These are phyloP conservation scores for Choristoneura rosaceana DNA, from an alignment of 2,888 invertebrate species.

Conservation along the genomic window DNA sequence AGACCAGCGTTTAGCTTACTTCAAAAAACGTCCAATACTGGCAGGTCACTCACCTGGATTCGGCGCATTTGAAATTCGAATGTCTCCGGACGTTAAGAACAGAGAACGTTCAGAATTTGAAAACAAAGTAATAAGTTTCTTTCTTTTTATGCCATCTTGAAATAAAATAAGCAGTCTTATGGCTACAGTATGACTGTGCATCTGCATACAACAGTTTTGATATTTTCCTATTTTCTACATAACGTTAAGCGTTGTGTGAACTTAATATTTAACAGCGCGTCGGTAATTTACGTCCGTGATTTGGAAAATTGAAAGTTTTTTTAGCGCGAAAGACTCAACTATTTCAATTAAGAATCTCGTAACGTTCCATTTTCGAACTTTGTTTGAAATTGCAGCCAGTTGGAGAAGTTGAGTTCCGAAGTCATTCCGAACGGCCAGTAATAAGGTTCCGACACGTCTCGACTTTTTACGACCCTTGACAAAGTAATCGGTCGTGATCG, in stretches of 20 bases:
- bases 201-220: constrained; percentile 1
- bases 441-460: constrained; percentile 62
- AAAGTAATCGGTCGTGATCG: constrained; percentile 54
- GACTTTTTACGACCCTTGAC: constrained; percentile 56
- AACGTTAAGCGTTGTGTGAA: constrained; percentile 4
- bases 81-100: constrained; percentile 12
- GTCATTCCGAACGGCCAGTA: constrained; percentile 61
- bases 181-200: not conserved
- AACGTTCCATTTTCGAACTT: constrained; percentile 72
- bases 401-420: constrained; percentile 56
- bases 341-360: constrained; percentile 77
- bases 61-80: constrained; percentile 35
- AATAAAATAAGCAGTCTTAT: not conserved
- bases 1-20: constrained; percentile 29
- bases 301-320: constrained; percentile 39
- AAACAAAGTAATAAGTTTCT: constrained; percentile 8
- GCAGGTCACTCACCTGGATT: constrained; percentile 17
- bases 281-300: constrained; percentile 39
- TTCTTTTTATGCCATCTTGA: constrained; percentile 2
- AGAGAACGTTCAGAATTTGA: constrained; percentile 12
- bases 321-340: constrained; percentile 61
- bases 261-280: constrained; percentile 14
- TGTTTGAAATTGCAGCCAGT: constrained; percentile 69
- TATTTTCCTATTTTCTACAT: not conserved
- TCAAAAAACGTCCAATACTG: constrained; percentile 29